Conservation (phyloP, 2,113 vertebrate genomes). For the Petrocephalus zakoni region DNA sequence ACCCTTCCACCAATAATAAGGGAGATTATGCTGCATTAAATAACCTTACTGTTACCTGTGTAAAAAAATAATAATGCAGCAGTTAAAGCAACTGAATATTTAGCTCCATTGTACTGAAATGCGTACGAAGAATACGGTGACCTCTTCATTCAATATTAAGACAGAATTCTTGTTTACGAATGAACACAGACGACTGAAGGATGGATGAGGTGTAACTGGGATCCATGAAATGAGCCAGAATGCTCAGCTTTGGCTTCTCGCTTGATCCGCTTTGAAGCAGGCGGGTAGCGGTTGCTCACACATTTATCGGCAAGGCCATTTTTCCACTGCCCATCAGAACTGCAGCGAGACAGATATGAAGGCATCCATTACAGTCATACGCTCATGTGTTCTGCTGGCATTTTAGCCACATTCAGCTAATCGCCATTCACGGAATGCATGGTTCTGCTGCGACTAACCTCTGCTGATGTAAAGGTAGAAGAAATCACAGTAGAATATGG, state of each 20-base stretch:
- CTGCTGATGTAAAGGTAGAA: slow-evolving; percentile 94
- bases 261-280: neutral
- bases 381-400: neutral
- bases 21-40: neutral
- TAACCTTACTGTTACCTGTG: neutral
- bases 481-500: slow-evolving; percentile 98
- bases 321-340: slow-evolving; percentile 60
- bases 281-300: slow-evolving; percentile 41
- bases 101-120: neutral
- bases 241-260: too few relatives aligned
- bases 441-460: slow-evolving; percentile 59
- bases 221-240: neutral
- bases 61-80: neutral
- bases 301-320: slow-evolving; percentile 62
- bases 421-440: neutral
- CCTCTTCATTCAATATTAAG: neutral
- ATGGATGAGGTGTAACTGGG: neutral
- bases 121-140: neutral
- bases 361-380: neutral
- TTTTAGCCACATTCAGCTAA: neutral
- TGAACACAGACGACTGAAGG: neutral
- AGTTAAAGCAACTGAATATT: neutral
- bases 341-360: slow-evolving; percentile 30
- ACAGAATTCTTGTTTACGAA: neutral
- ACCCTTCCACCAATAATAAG: neutral